A percentile compares a stretch with the other conserved stretches of the same genome.
phyloP scores from a whole-genome alignment of 2,888 invertebrate species.

The Aspidiotus destructor region DNA sequence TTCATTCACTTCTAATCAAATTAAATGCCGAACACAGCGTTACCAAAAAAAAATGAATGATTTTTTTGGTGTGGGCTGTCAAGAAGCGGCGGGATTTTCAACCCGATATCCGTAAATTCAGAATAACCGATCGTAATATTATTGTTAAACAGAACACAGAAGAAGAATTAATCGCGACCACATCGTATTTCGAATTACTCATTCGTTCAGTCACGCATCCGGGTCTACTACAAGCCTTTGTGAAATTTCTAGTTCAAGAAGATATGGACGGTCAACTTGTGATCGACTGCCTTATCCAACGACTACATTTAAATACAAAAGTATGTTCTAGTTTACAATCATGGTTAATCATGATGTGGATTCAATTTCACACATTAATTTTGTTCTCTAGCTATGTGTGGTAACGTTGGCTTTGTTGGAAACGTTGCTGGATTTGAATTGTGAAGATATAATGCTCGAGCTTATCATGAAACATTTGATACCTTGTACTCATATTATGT shows the following conservation, averaged over 20 bases:
- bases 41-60: too few species aligned
- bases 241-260: constrained; percentile 72
- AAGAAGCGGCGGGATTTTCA: too few species aligned
- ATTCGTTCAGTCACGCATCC: constrained; percentile 77
- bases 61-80: too few species aligned
- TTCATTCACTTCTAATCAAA: too few species aligned
- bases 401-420: constrained; percentile 84
- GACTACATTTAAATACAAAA: constrained; percentile 61
- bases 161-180: constrained; percentile 83
- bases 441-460: constrained; percentile 93
- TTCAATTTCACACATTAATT: too few species aligned
- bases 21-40: too few species aligned
- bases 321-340: constrained; percentile 44
- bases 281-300: constrained; percentile 67
- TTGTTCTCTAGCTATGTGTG: constrained; percentile 56
- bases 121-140: too few species aligned
- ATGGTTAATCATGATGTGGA: not conserved
- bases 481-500: constrained; percentile 69
- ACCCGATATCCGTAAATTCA: too few species aligned
- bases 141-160: constrained; percentile 57
- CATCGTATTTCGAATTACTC: constrained; percentile 84
- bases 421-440: constrained; percentile 80
- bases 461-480: constrained; percentile 74
- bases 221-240: constrained; percentile 67
- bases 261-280: constrained; percentile 77